phyloP scores from a whole-genome alignment of 1,140 invertebrate species.

The Sarcophaga bullata region DNA sequence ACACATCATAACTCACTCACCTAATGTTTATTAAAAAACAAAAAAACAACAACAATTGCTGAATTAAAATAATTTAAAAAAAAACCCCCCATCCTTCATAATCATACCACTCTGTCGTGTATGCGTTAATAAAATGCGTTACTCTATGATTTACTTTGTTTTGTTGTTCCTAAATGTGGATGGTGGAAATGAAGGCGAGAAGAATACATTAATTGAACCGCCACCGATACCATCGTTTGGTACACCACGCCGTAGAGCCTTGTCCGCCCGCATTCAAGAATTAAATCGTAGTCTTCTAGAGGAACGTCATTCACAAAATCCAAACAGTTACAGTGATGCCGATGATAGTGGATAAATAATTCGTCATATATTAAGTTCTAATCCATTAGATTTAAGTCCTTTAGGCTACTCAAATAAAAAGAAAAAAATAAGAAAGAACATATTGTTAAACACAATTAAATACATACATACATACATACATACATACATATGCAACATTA shows the following conservation, averaged over 20 bases:
- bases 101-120: not conserved
- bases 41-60: too few species aligned
- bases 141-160: not conserved
- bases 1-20: too few species aligned
- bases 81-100: not conserved
- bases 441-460: not conserved
- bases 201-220: conserved; percentile 63
- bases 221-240: conserved; percentile 62
- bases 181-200: conserved; percentile 53
- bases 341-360: conserved; percentile 59
- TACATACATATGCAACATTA: not conserved
- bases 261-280: conserved; percentile 63
- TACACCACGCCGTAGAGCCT: conserved; percentile 59
- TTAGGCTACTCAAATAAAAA: not conserved
- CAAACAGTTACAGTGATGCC: conserved; percentile 63
- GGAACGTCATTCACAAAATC: conserved; percentile 61
- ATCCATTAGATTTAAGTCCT: too few species aligned
- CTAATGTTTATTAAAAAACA: too few species aligned
- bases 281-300: conserved; percentile 62
- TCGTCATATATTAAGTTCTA: too few species aligned
- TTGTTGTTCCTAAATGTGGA: conserved; percentile 10
- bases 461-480: not conserved
- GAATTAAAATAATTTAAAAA: not conserved
- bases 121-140: not conserved
- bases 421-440: too few species aligned